A percentile compares a stretch with the other conserved stretches of the same genome.
Conservation (phyloP, 2,888 invertebrate genomes). For the Metalampra italica region DNA sequence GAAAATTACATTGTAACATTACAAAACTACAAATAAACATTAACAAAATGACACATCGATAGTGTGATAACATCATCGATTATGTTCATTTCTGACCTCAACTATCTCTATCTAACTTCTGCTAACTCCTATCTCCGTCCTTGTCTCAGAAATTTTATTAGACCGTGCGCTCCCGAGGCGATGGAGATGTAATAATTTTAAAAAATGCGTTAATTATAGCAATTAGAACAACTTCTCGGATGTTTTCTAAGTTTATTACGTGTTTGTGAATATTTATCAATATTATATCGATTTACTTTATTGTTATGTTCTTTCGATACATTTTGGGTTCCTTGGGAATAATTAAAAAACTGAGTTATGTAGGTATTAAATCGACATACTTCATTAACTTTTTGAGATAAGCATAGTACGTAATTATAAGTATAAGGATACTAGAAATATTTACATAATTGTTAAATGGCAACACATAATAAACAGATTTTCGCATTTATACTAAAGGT, state of each 20-base stretch:
- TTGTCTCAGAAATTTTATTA: slow-evolving; percentile 39
- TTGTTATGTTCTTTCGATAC: slow-evolving; percentile 15
- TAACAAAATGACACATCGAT: slow-evolving; percentile 48
- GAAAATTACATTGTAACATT: neutral
- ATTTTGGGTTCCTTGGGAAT: slow-evolving; percentile 29
- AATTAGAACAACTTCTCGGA: slow-evolving; percentile 58
- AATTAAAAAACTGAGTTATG: too few species aligned
- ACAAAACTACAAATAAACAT: neutral
- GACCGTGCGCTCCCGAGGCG: slow-evolving; percentile 51
- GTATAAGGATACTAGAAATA: too few species aligned
- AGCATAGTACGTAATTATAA: too few species aligned
- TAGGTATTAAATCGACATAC: too few species aligned
- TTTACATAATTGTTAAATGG: too few species aligned
- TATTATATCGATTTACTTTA: slow-evolving; percentile 39
- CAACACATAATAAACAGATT: too few species aligned
- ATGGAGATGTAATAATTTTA: slow-evolving; percentile 64
- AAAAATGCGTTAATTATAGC: slow-evolving; percentile 65
- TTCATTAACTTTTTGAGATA: too few species aligned
- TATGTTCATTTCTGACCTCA: slow-evolving; percentile 34
- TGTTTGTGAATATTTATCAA: slow-evolving; percentile 57
- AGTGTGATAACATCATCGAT: slow-evolving; percentile 58
- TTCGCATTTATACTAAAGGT: too few species aligned
- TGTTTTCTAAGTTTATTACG: slow-evolving; percentile 50
- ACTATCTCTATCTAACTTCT: slow-evolving; percentile 26
- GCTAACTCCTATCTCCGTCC: slow-evolving; percentile 16